phyloP scores from a whole-genome alignment of 2,797 vertebrate genomes.

The Danio choprae region DNA sequence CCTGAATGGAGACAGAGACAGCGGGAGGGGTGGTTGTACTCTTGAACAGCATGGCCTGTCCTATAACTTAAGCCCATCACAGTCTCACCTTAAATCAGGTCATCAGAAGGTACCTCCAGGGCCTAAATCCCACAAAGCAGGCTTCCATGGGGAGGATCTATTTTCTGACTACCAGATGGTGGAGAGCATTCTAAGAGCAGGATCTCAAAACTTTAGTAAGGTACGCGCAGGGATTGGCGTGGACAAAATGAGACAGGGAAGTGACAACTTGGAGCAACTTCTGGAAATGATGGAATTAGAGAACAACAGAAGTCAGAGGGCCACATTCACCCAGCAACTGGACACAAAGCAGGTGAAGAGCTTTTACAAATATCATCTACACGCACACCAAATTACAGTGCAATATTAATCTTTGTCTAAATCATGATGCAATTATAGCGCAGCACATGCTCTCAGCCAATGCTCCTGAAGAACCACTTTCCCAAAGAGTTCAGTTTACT shows the following conservation, averaged over 20 bases:
- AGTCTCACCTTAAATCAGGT: slow-evolving; percentile 56
- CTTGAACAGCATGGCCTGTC: slow-evolving; percentile 21
- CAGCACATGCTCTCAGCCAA: background rate
- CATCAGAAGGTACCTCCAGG: slow-evolving; percentile 5
- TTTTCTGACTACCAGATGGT: slow-evolving; percentile 74
- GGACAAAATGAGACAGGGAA: slow-evolving; percentile 56
- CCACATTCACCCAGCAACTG: slow-evolving; percentile 63
- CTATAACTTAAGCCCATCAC: slow-evolving; percentile 24
- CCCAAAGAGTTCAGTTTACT: background rate
- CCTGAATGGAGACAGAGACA: slow-evolving; percentile 61
- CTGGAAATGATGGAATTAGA: slow-evolving; percentile 84
- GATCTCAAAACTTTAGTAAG: slow-evolving; percentile 60
- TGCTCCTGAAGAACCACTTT: background rate
- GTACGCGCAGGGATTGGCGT: slow-evolving; percentile 60
- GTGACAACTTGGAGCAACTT: slow-evolving; percentile 77
- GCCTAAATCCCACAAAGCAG: slow-evolving; percentile 59
- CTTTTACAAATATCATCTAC: background rate
- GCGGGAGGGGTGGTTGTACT: slow-evolving; percentile 50
- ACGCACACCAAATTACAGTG: slow-evolving; percentile 9
- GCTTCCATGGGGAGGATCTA: slow-evolving; percentile 71
- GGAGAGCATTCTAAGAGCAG: slow-evolving; percentile 81
- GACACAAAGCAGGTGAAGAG: slow-evolving; percentile 61
- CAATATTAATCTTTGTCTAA: background rate
- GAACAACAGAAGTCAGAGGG: slow-evolving; percentile 73
- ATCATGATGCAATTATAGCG: background rate